These are phyloP conservation scores for Alfaro cultratus DNA, from an alignment of 2,797 vertebrate genomes.

Conservation along the genomic window DNA sequence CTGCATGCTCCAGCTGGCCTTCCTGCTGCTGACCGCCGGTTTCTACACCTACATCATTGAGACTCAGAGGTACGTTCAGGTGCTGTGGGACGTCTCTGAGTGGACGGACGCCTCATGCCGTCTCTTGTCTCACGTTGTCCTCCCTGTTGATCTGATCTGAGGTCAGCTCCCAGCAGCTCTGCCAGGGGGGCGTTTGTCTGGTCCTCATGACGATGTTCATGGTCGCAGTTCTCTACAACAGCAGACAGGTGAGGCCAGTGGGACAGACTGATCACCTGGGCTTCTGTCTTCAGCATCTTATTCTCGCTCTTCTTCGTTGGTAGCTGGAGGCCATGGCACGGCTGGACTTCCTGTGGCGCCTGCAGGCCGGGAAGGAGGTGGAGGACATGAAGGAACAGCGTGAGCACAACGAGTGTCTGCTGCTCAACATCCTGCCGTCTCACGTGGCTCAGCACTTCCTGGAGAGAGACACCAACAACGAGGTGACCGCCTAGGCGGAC, in stretches of 20 bases:
- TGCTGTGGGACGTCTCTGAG: background rate
- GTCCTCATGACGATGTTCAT: conserved; percentile 56
- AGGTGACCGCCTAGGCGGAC: conserved; percentile 33
- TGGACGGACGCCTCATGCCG: background rate
- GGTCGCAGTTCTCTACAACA: conserved; percentile 50
- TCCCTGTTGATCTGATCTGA: background rate
- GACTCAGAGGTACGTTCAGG: conserved; percentile 29
- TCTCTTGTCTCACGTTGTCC: background rate
- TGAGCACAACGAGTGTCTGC: conserved; percentile 77
- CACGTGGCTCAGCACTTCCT: conserved; percentile 78
- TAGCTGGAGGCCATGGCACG: conserved; percentile 77
- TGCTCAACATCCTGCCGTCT: conserved; percentile 77
- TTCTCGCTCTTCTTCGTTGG: conserved; percentile 16
- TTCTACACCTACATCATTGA: conserved; percentile 45
- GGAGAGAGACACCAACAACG: conserved; percentile 62
- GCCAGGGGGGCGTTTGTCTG: conserved; percentile 32
- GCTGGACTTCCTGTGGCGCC: conserved; percentile 80
- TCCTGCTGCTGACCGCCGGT: conserved; percentile 38
- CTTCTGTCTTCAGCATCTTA: background rate
- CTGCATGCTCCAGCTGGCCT: conserved; percentile 36
- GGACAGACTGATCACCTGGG: background rate
- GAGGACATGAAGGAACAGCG: conserved; percentile 78
- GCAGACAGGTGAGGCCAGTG: conserved; percentile 34
- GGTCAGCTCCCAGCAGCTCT: conserved; percentile 48
- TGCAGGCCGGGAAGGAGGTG: conserved; percentile 78